Conservation (phyloP, 2,113 vertebrate species). For the Gnathonemus longibarbis region DNA sequence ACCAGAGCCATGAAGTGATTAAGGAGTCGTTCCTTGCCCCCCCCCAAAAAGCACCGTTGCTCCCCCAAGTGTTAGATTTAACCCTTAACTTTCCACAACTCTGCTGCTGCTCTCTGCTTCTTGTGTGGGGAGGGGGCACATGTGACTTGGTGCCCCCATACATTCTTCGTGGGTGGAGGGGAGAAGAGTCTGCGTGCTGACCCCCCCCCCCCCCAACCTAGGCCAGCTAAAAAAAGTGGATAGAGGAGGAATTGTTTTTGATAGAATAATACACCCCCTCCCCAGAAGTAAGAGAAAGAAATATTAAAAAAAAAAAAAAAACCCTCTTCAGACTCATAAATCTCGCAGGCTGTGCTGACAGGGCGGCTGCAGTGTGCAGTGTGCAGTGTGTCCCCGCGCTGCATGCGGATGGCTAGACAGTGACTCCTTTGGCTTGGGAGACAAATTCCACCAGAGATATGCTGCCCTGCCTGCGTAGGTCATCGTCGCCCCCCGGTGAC, state of each 20-base stretch:
- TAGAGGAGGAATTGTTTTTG: background rate
- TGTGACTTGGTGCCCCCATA: constrained; percentile 16
- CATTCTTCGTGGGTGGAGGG: background rate
- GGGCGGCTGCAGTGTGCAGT: background rate
- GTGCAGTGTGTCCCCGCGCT: background rate
- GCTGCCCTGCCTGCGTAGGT: background rate
- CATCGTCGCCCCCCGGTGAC: constrained; percentile 35
- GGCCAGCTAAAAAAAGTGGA: background rate
- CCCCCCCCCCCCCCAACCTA: background rate
- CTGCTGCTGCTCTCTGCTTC: background rate
- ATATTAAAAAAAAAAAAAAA: background rate
- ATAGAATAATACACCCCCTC: background rate
- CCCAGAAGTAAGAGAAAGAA: background rate
- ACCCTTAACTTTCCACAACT: background rate
- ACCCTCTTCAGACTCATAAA: background rate
- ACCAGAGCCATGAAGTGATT: background rate
- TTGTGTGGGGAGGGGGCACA: background rate
- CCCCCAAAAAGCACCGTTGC: background rate
- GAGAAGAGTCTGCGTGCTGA: background rate
- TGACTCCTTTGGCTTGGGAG: constrained; percentile 14
- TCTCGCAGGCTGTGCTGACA: background rate
- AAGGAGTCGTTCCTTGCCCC: background rate
- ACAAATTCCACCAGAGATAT: background rate
- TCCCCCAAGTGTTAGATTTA: background rate
- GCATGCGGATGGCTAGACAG: background rate